A percentile compares a stretch with the other conserved stretches of the same genome.
Evolutionary conservation across 2,797 vertebrate species (phyloP).

Genomic region (Menidia menidia): DNA sequence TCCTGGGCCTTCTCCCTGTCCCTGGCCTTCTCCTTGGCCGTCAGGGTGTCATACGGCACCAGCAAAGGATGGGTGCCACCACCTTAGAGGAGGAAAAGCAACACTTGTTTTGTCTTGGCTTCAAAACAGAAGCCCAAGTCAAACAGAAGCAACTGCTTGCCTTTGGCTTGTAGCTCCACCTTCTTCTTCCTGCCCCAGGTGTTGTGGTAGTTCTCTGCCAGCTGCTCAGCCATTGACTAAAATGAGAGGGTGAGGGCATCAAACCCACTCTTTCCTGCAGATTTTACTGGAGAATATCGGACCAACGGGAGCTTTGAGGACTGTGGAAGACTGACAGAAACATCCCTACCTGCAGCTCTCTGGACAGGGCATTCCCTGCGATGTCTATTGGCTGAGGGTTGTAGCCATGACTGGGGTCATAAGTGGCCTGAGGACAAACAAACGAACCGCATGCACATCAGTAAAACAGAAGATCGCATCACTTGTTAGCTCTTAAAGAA

Average conservation of each 20-base stretch:
- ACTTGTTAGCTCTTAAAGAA: too few relatives aligned
- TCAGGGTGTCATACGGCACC: conserved; percentile 95
- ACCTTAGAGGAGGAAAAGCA: conserved; percentile 71
- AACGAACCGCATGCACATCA: too few relatives aligned
- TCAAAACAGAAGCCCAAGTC: not conserved
- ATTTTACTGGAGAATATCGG: not conserved
- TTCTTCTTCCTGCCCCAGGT: conserved; percentile 98
- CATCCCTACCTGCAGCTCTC: conserved; percentile 89
- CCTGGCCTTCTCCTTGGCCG: conserved; percentile 95
- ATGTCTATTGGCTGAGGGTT: conserved; percentile 92
- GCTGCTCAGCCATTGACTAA: conserved; percentile 95
- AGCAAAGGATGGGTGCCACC: conserved; percentile 93
- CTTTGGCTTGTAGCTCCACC: conserved; percentile 91
- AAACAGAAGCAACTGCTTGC: conserved; percentile 56
- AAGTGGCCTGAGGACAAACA: conserved; percentile 80
- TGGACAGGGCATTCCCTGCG: conserved; percentile 87
- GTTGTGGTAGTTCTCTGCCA: conserved; percentile 98
- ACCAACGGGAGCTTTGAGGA: not conserved
- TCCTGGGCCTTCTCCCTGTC: conserved; percentile 96
- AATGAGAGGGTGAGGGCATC: not conserved
- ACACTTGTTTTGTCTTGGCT: not conserved
- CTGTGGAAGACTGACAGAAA: not conserved
- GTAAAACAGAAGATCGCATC: too few relatives aligned
- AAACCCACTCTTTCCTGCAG: not conserved
- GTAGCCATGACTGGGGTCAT: conserved; percentile 93